phyloP scores from a whole-genome alignment of 2,113 vertebrate species.

The Enhydra lutris region DNA sequence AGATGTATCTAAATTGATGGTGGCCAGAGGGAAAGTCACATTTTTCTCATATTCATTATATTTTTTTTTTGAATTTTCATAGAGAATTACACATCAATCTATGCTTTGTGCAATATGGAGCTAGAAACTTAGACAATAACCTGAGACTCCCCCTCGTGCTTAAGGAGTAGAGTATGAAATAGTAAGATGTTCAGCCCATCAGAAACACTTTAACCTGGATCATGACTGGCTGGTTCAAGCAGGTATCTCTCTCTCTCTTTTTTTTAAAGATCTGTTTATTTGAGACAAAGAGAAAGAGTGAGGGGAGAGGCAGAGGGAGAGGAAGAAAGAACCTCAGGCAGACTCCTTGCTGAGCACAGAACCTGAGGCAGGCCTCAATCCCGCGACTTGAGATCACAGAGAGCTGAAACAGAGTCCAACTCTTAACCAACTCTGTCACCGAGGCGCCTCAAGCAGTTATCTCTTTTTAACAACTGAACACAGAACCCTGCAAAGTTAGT shows the following conservation, averaged over 20 bases:
- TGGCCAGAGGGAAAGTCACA: background rate
- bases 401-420: background rate
- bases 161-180: background rate
- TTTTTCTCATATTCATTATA: background rate
- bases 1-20: background rate
- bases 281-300: background rate
- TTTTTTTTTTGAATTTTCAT: background rate
- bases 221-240: background rate
- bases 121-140: too few relatives aligned
- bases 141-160: background rate
- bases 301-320: background rate
- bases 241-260: background rate
- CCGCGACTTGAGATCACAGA: background rate
- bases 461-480: background rate
- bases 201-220: background rate
- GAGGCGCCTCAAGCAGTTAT: background rate
- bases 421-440: background rate
- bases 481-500: background rate
- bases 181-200: too few relatives aligned
- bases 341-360: background rate
- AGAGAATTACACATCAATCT: background rate
- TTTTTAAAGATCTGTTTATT: background rate
- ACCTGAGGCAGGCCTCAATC: background rate
- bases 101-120: background rate
- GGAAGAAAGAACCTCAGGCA: background rate